Base-by-base conservation (phyloP, 2,797 vertebrate species). In the Artibeus lituratus region DNA sequence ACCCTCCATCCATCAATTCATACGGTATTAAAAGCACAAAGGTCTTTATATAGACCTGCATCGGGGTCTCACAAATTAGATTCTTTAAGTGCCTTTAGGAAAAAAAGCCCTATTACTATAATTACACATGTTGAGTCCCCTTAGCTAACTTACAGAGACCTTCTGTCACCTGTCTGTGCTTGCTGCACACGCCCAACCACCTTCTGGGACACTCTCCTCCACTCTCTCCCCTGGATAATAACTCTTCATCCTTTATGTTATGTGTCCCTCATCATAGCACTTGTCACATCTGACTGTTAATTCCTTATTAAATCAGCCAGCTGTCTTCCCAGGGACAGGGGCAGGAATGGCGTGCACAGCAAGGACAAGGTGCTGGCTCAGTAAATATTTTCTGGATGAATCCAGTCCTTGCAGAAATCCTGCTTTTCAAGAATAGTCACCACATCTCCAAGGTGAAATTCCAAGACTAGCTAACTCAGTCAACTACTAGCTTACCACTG, bases 271-370 rank as follows among this genome's bases (percentile, higher is more conserved):
- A 32, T 55, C 95, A 67, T 24, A 21, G 55, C 32, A 51, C 39
- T 14, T 65, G 62, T 78, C 91, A 91, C 70, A 80, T 78, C 67
- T 86, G 88, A 86, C 42, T 62, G 84, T 92, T 81, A 86, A 85
- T 70, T 95, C 83, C 85, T 94, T 92, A 96, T 89, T 96, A 80
- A 92, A 92, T 69, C 74, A 96, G 65, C 95, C 94, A 94, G 89
- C 94, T 94, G 74, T 82, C 91, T 84, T 91, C 62, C 53, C 80
- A 62, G 57, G 83, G 65, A 88, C 19, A 7, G 21, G 39, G 78
- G 57, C 22, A 74, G 47, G 65, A 55, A 37, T 39, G 32, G 55
- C 59, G 24, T 32, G n/a, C 19, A 37, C 24, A 76, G 82, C 86
- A 85, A 9, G 70, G 73, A 82, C 70, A 95, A 89, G 87, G 85